These are phyloP conservation scores for Micropterix aruncella DNA, from an alignment of 2,888 invertebrate genomes.

Conservation along the genomic window DNA sequence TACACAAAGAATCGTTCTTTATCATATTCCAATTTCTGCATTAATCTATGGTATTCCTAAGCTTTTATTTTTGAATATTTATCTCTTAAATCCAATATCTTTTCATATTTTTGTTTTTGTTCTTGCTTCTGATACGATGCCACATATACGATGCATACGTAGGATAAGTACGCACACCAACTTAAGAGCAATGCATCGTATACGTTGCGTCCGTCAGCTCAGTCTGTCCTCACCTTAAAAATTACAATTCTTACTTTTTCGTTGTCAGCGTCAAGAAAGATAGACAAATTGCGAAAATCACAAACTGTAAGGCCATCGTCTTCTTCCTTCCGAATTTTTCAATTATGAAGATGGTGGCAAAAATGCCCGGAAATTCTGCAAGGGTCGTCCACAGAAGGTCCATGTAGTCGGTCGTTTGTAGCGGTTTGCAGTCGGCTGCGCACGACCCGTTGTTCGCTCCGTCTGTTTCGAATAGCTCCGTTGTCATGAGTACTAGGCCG, in stretches of 20 bases:
- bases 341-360: slow-evolving; percentile 78
- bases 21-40: too few relatives aligned
- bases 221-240: too few relatives aligned
- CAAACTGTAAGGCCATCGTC: slow-evolving; percentile 89
- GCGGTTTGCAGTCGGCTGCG: slow-evolving; percentile 52
- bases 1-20: too few relatives aligned
- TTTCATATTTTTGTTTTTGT: too few relatives aligned
- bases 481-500: slow-evolving; percentile 88
- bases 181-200: slow-evolving; percentile 2
- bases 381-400: slow-evolving; percentile 88
- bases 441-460: slow-evolving; percentile 31
- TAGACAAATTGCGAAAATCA: slow-evolving; percentile 65
- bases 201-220: too few relatives aligned
- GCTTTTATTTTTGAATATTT: too few relatives aligned
- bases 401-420: slow-evolving; percentile 80
- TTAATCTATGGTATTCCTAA: too few relatives aligned
- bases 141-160: too few relatives aligned
- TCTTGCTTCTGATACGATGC: too few relatives aligned
- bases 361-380: slow-evolving; percentile 88
- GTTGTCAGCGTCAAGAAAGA: slow-evolving; percentile 62
- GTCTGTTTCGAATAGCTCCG: slow-evolving; percentile 69
- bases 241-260: slow-evolving; percentile 54
- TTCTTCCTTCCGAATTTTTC: slow-evolving; percentile 81
- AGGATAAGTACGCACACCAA: too few relatives aligned
- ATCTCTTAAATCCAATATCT: too few relatives aligned